Base-by-base conservation (phyloP, 2,888 invertebrate species). In the Steinernema carpocapsae region DNA sequence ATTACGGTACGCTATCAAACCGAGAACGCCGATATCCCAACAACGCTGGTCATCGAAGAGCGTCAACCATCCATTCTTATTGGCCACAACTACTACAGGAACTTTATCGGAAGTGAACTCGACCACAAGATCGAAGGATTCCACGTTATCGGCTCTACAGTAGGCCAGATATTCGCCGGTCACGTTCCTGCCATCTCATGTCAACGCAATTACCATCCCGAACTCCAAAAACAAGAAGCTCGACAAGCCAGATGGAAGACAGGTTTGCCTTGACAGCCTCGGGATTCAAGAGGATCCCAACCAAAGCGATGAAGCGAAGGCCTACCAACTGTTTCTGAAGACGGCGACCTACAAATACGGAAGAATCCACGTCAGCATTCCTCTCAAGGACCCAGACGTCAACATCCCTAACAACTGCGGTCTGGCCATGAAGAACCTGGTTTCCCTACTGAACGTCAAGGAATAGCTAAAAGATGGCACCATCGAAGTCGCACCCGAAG, bases 401-500 rank as follows among this genome's bases (percentile, higher is more conserved):
- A 17, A 6, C 6, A 24, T 22, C 14, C 45, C 74, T 24, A 46
- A 37, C 51, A 52, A 71, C 52, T 1, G 1, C 6, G 29, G 22
- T 1, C 71, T 74, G 0, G 71, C 72, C 6, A 19, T 26, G 22
- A 1, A 76, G 70, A 51, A 22, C 2, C 56, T 72, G 10, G 71
- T 26, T 12, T n/a, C 59, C 4, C 72, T 76, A n/a, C 6, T 26
- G n/a, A 64, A 72, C 56, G 2, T 3, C 56, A 17, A 76, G 7
- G 72, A 75, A 43, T 64, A 70, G 29, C 19, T 73, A 0, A 37
- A 48, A 17, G 74, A 70, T 1, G 76, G 76, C 52, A 74, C 78
- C 48, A 76, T 76, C 52, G 59, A 72, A 32, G 74, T 72, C 17
- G 73, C 43, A 4, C 74, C 74, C 22, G 70, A 72, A 29, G 48